Evolutionary conservation across 2,797 vertebrate species (phyloP).

Genomic region (Hemitrygon akajei): DNA sequence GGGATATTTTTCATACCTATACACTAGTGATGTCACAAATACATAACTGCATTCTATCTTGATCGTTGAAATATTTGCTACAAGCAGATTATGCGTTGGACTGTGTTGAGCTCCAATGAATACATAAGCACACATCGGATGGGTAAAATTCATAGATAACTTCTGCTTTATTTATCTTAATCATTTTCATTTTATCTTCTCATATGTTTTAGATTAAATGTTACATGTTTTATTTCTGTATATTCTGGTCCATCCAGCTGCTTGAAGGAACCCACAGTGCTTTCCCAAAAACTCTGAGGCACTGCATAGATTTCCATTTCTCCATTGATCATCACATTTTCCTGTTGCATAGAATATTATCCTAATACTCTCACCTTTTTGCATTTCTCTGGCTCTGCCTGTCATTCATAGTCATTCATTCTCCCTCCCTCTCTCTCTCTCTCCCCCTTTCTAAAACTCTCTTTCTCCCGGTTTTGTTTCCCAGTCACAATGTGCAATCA

Average conservation of each 20-base stretch:
- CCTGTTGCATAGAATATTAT: slow-evolving; percentile 11
- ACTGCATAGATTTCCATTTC: slow-evolving; percentile 27
- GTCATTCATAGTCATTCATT: slow-evolving; percentile 34
- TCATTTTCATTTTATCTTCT: slow-evolving; percentile 1
- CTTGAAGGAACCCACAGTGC: not conserved
- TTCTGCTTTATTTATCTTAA: not conserved
- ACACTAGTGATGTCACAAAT: not conserved
- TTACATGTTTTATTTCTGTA: slow-evolving; percentile 14
- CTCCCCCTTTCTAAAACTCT: slow-evolving; percentile 51
- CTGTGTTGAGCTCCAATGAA: not conserved
- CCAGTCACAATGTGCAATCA: slow-evolving; percentile 37
- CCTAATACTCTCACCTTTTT: slow-evolving; percentile 25
- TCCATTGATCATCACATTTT: slow-evolving; percentile 13
- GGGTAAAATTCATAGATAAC: not conserved
- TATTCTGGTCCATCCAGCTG: not conserved
- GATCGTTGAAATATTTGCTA: not conserved
- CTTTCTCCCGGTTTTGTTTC: slow-evolving; percentile 47
- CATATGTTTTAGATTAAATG: not conserved
- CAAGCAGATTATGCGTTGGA: not conserved
- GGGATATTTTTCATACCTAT: slow-evolving; percentile 4
- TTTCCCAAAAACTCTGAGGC: not conserved
- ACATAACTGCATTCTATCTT: not conserved
- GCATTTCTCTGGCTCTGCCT: slow-evolving; percentile 20
- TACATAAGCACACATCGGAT: not conserved
- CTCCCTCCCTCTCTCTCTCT: not conserved